Evolutionary conservation across 2,113 vertebrate genomes (phyloP).

Genomic region (Labrus mixtus): DNA sequence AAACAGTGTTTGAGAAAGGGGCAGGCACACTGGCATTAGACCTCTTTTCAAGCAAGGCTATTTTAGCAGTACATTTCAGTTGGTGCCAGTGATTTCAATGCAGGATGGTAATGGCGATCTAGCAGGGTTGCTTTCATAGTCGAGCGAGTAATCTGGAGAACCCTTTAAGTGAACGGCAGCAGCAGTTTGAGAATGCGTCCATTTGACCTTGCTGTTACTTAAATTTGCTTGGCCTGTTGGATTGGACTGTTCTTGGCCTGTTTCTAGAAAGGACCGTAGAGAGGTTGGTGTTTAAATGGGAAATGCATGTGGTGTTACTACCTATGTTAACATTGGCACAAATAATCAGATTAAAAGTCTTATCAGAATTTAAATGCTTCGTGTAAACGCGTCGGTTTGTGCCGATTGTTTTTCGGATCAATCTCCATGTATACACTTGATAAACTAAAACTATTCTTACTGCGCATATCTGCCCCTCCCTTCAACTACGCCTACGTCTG

Average conservation of each 20-base stretch:
- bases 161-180: slow-evolving; percentile 43
- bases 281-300: slow-evolving; percentile 39
- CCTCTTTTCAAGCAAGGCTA: slow-evolving; percentile 44
- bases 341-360: too few species aligned
- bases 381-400: too few species aligned
- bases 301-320: slow-evolving; percentile 23
- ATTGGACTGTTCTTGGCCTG: slow-evolving; percentile 10
- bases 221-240: slow-evolving; percentile 36
- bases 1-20: slow-evolving; percentile 50
- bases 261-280: slow-evolving; percentile 24
- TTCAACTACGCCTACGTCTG: too few species aligned
- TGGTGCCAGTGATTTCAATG: slow-evolving; percentile 52
- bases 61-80: slow-evolving; percentile 46
- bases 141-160: slow-evolving; percentile 44
- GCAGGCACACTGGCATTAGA: slow-evolving; percentile 37
- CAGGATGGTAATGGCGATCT: slow-evolving; percentile 40
- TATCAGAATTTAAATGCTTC: too few species aligned
- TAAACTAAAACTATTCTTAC: too few species aligned
- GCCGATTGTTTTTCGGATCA: too few species aligned
- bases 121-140: slow-evolving; percentile 45
- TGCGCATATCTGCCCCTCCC: too few species aligned
- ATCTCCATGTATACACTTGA: too few species aligned
- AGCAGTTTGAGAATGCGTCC: slow-evolving; percentile 56
- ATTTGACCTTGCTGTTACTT: slow-evolving; percentile 60
- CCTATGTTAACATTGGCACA: too few species aligned